Base-by-base conservation (phyloP, 1,140 invertebrate genomes). In the Berghia stephanieae region DNA sequence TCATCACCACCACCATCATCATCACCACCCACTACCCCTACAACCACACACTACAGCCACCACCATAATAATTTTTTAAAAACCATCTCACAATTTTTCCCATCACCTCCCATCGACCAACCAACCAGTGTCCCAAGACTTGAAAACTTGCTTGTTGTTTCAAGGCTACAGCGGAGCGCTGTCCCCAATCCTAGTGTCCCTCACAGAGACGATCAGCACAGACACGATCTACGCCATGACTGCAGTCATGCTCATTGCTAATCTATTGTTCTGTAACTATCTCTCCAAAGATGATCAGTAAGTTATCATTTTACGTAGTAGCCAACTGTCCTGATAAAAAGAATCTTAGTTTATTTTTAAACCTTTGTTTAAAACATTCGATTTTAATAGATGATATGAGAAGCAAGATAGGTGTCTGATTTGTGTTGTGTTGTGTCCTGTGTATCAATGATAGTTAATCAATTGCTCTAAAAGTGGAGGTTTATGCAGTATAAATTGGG, bases 251-350 rank as follows among this genome's bases (percentile, higher is more conserved):
- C 93, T 98, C 88, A 82, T 96, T 0, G 89, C 95, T 31, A 89
- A 99, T 91, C 90, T 99, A 44, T 91, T 96, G 75, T 97, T 97
- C 85, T 95, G 95, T 85, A 95, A 99, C 88, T 99, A 98, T 87
- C 95, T 95, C 21, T 92, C 83, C 21, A 92, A 93, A 49, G 94
- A 93, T 46, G 93, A 95, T 24, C 87, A 91, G 91, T 91, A 86
- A 86, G 85, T 60, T 73, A 27, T 63, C 27, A 21, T 8, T 63
- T 31, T 10, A n/a, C n/a, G n/a, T n/a, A n/a, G n/a, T n/a, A n/a
- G n/a, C n/a, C n/a, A n/a, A n/a, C n/a, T n/a, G n/a, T n/a, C n/a
- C n/a, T n/a, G n/a, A n/a, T n/a, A n/a, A n/a, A n/a, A n/a, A n/a
- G n/a, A n/a, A n/a, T n/a, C n/a, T n/a, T n/a, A n/a, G n/a, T n/a